These are phyloP conservation scores for Elaphurus davidianus DNA, from an alignment of 2,113 vertebrate genomes.

Conservation along the genomic window DNA sequence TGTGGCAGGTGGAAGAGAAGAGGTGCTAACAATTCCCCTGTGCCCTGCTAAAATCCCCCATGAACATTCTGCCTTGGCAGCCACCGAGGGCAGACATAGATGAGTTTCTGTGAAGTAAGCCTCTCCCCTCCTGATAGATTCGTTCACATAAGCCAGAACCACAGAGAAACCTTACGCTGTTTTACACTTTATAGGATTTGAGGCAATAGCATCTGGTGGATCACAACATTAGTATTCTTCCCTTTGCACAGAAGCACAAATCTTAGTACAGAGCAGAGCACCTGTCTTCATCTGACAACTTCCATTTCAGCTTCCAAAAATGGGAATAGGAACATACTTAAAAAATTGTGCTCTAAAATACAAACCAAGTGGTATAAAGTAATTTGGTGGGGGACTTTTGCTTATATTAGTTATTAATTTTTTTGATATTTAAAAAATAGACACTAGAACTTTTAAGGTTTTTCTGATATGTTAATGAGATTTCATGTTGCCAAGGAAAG, in stretches of 20 bases:
- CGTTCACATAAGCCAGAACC: background rate
- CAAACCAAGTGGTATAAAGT: background rate
- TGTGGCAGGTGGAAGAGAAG: background rate
- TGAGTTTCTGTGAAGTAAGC: background rate
- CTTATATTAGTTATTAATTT: background rate
- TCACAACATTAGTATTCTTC: background rate
- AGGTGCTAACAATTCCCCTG: background rate
- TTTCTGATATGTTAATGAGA: background rate
- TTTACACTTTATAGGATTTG: background rate
- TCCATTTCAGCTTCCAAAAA: conserved; percentile 29
- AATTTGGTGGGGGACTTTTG: background rate
- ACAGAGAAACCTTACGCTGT: background rate
- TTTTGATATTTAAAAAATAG: conserved; percentile 38
- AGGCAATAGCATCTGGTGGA: background rate
- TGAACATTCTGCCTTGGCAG: background rate
- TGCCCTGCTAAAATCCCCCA: background rate
- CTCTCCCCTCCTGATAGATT: background rate
- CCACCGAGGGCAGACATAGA: background rate
- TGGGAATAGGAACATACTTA: background rate
- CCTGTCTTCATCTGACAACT: conserved; percentile 25
- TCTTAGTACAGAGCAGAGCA: background rate
- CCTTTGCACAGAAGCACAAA: background rate
- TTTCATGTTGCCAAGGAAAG: background rate
- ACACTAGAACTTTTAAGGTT: background rate
- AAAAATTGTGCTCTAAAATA: conserved; percentile 1